Percentiles rank a stretch among this genome's conserved stretches.
Conservation (phyloP, 2,113 vertebrate species). For the Azemiops feae region DNA sequence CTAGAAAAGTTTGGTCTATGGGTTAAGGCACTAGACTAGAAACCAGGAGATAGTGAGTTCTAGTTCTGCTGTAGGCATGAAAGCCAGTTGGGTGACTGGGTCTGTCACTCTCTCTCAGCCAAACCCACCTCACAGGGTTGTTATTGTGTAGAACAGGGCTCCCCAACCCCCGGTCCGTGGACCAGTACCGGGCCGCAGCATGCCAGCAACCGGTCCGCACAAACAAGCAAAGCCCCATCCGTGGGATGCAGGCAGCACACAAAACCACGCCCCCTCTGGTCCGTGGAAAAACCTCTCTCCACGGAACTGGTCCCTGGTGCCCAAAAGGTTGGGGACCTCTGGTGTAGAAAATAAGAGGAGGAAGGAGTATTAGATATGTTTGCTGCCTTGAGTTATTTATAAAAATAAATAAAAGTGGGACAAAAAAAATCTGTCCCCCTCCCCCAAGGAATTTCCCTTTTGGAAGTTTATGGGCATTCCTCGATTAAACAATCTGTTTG, state of each 20-base stretch:
- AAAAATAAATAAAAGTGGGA: neutral
- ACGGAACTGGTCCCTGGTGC: no score
- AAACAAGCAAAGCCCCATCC: no score
- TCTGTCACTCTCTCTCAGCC: neutral
- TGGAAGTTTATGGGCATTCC: neutral
- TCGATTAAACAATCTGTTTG: neutral
- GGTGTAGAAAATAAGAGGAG: neutral
- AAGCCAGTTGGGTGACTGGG: neutral
- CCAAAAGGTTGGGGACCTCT: no score
- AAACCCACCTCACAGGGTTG: neutral
- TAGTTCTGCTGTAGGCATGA: neutral
- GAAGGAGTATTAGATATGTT: neutral
- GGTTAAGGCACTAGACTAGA: neutral
- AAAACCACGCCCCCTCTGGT: no score
- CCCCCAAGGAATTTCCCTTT: neutral
- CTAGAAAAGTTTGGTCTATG: neutral
- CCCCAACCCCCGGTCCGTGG: no score
- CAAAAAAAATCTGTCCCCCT: neutral
- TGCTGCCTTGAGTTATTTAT: neutral
- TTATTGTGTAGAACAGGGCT: neutral
- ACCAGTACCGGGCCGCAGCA: no score
- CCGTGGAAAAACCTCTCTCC: no score
- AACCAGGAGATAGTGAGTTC: neutral
- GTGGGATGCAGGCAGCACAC: no score
- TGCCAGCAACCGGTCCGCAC: no score